A percentile compares a stretch with the other conserved stretches of the same genome.
These are phyloP conservation scores for Merodon equestris DNA, from an alignment of 2,888 invertebrate genomes.

Conservation along the genomic window DNA sequence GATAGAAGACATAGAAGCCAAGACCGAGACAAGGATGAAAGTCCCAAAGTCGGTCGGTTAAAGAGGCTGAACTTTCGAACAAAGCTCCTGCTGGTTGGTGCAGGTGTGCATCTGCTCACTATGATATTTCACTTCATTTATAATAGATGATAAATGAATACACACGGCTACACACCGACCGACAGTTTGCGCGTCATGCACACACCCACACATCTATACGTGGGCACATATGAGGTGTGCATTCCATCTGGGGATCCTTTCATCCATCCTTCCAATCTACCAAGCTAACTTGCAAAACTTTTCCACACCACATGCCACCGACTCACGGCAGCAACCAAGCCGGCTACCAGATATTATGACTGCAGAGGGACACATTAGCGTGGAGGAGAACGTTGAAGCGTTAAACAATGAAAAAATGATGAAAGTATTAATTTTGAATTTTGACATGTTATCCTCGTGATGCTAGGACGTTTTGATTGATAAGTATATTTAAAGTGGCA, in stretches of 20 bases:
- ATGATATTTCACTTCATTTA: slow-evolving; percentile 67
- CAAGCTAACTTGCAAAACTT: slow-evolving; percentile 39
- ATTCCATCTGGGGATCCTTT: slow-evolving; percentile 35
- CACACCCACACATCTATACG: slow-evolving; percentile 20
- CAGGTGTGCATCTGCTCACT: slow-evolving; percentile 67
- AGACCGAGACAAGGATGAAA: neutral
- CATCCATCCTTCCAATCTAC: slow-evolving; percentile 19
- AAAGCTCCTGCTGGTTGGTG: slow-evolving; percentile 65
- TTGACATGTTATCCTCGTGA: slow-evolving; percentile 54
- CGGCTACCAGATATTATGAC: slow-evolving; percentile 57
- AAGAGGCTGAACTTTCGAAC: slow-evolving; percentile 68
- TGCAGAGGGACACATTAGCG: slow-evolving; percentile 44
- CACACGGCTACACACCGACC: slow-evolving; percentile 30
- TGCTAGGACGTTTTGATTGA: slow-evolving; percentile 54
- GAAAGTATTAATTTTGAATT: slow-evolving; percentile 65
- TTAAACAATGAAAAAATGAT: slow-evolving; percentile 58
- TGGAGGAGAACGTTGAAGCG: slow-evolving; percentile 11
- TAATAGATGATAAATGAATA: slow-evolving; percentile 68
- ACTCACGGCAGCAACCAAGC: slow-evolving; percentile 23
- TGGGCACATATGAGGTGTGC: neutral
- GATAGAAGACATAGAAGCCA: neutral
- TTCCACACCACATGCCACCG: slow-evolving; percentile 31
- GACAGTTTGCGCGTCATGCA: slow-evolving; percentile 5
- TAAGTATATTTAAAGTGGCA: slow-evolving; percentile 51
- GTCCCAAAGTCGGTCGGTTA: slow-evolving; percentile 43